Percentiles rank a stretch among this genome's conserved stretches.
Conservation (phyloP, 1,140 invertebrate genomes). For the Heliconius congener region DNA sequence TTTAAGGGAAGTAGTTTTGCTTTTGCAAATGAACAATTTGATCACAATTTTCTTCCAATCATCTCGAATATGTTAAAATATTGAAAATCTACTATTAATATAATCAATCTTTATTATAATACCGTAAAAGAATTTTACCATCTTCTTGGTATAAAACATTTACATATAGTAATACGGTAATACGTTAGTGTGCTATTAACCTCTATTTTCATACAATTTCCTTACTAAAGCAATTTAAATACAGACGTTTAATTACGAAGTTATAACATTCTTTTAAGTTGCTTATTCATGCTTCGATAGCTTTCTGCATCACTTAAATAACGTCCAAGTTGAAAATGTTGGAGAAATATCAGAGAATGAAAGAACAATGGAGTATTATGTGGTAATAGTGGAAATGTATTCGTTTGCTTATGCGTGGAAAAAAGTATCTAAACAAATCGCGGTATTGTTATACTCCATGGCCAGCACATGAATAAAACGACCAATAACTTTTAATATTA, state of each 20-base stretch:
- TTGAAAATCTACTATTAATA: background rate
- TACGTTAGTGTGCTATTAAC: background rate
- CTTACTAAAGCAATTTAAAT: background rate
- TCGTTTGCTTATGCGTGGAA: slow-evolving; percentile 75
- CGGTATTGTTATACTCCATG: slow-evolving; percentile 72
- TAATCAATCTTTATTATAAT: too few species aligned
- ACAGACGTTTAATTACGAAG: slow-evolving; percentile 53
- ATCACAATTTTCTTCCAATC: too few species aligned
- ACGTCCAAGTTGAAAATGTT: slow-evolving; percentile 69
- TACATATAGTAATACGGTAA: background rate
- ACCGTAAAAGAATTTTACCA: too few species aligned
- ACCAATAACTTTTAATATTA: slow-evolving; percentile 57
- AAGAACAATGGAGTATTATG: slow-evolving; percentile 80
- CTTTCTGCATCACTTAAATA: slow-evolving; percentile 68
- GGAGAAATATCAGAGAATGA: slow-evolving; percentile 71
- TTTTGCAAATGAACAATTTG: too few species aligned
- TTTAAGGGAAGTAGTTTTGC: background rate
- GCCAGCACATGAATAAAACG: slow-evolving; percentile 57
- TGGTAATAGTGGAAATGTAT: slow-evolving; percentile 81
- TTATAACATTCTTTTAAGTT: slow-evolving; percentile 54
- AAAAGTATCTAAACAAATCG: slow-evolving; percentile 80
- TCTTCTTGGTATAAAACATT: background rate
- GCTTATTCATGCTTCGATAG: slow-evolving; percentile 60
- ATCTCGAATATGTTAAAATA: background rate
- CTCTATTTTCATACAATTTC: background rate